Base-by-base conservation (phyloP, 2,797 vertebrate genomes). In the Myotis myotis region DNA sequence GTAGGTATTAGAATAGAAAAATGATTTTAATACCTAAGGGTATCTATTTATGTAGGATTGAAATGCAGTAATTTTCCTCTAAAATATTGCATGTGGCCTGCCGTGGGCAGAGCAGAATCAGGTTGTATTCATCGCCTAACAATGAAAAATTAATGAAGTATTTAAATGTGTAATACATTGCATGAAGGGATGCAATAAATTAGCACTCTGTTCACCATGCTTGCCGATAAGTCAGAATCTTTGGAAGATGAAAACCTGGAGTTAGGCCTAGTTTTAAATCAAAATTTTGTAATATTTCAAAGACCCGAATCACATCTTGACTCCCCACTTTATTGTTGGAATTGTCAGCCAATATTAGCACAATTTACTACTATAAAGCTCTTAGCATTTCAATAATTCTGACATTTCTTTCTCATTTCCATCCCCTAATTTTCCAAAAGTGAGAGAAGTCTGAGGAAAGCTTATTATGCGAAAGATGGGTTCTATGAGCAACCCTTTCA, bases 171-270 rank as follows among this genome's bases (percentile, higher is more conserved):
- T 47, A 60, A 87, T 55, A 64, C 19, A 89, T 17, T 33, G 5
- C 10, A 78, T 75, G 53, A 96, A 93, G 17, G 8, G 28, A 85
- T 36, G 22, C 25, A 36, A 72, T 92, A 66, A 87, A 94, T 16
- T 84, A 72, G 70, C 41, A 72, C 19, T 85, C 62, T 74, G 57
- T 62, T 79, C 85, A 80, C 88, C 60, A 94, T 10, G 2, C 22
- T 60, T 66, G 76, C 23, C 1, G 13, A 53, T 33, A 75, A 93
- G 51, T 93, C 36, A 84, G 23, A 81, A 91, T 38, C n/a, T 20
- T 38, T 96, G 47, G n/a, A 87, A 91, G 62, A 83, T 23, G 55
- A 94, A 94, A 89, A 70, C n/a, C 78, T 95, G 62, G 86, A 91
- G 30, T 80, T 16, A 75, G 17, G 23, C 55, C 57, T 66, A 41